Base-by-base conservation (phyloP, 2,113 vertebrate species). In the Brachirus orientalis region DNA sequence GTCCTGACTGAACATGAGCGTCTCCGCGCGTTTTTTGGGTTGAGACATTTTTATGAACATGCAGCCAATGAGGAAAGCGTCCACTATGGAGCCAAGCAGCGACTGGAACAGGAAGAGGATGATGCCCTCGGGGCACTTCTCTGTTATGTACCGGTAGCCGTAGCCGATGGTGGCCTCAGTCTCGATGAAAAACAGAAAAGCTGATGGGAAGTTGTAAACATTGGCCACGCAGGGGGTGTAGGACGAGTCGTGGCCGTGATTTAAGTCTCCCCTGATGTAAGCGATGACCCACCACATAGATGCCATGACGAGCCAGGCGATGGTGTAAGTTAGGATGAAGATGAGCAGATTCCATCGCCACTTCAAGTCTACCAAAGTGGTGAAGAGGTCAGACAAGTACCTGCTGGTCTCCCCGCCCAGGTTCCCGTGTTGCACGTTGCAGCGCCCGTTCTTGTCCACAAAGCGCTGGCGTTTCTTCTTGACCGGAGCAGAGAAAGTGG, bases 21-120 rank as follows among this genome's bases (percentile, higher is more conserved):
- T 96, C 93, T 96, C 95, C 0, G 95, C 95, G 64, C 95, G 92
- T 48, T 96, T 96, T 89, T 96, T 96, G 5, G 95, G 95, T 52
- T 96, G 95, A 14, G 95, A 96, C 95, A 96, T 96, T 85, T 96
- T 96, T 40, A 96, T 96, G 89, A 96, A 96, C 95, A 96, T 96
- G 85, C 95, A 96, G 53, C 95, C 95, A 59, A 96, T 95, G 77
- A 96, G 94, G 65, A 96, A 96, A 0, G 95, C 95, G 57, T 96
- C 95, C 52, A 96, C 95, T 8, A 96, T 94, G 77, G 95, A 96
- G 63, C 95, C 95, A 75, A 96, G 81, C 46, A 96, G 83, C 1
- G 95, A 96, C 87, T 96, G 95, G 88, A 96, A 96, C 47, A 96
- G 82, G 83, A 96, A 96, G 50, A 96, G 93, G 63, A 95, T 94